phyloP scores from a whole-genome alignment of 2,888 invertebrate species.

The Griposia aprilina region DNA sequence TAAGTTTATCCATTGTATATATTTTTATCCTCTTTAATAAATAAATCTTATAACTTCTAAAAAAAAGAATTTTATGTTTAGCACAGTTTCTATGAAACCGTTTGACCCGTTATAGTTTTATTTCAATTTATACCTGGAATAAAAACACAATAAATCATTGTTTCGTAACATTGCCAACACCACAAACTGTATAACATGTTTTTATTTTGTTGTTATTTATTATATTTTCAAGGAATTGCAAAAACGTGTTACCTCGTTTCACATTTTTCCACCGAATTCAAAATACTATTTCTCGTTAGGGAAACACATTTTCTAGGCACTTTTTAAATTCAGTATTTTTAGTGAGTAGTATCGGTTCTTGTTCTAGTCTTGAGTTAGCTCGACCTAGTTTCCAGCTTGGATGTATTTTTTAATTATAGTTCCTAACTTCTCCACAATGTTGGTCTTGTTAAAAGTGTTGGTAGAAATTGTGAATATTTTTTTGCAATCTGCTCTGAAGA shows the following conservation, averaged over 20 bases:
- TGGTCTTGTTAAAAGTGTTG: slow-evolving; percentile 12
- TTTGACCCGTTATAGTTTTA: no score
- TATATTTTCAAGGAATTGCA: not conserved
- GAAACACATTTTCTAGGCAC: not conserved
- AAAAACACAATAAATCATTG: not conserved
- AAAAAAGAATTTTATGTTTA: not conserved
- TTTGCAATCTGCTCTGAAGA: not conserved
- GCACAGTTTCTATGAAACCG: no score
- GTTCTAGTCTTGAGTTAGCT: slow-evolving; percentile 34
- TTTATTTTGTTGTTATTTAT: not conserved
- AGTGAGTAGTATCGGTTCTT: slow-evolving; percentile 39
- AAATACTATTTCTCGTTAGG: not conserved
- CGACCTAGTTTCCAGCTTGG: slow-evolving; percentile 46
- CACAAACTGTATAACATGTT: not conserved
- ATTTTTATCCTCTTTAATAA: no score
- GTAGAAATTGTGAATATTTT: not conserved
- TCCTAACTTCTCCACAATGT: slow-evolving; percentile 32
- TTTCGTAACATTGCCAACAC: not conserved
- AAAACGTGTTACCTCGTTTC: not conserved
- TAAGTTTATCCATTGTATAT: no score
- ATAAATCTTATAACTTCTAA: not conserved
- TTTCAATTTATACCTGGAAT: not conserved
- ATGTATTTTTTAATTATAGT: slow-evolving; percentile 54
- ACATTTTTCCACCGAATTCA: not conserved
- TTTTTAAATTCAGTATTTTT: slow-evolving; percentile 26